Conservation (phyloP, 1,140 invertebrate species). For the Parapsyche elsis region DNA sequence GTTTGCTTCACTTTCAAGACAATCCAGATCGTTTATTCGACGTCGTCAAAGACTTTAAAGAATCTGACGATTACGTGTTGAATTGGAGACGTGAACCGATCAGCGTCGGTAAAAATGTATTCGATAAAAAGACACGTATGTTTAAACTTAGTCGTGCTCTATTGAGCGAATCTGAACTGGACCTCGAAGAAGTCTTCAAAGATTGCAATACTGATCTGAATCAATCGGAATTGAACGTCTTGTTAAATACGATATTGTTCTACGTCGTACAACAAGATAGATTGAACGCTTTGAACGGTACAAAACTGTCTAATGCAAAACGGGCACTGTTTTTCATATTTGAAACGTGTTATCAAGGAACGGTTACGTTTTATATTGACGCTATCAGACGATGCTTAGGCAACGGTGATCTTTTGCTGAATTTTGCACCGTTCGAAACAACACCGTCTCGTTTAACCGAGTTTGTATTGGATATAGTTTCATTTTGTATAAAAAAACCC, state of each 20-base stretch:
- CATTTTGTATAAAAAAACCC: constrained; percentile 59
- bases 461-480: constrained; percentile 64
- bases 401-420: constrained; percentile 68
- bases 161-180: constrained; percentile 58
- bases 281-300: constrained; percentile 58
- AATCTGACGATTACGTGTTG: constrained; percentile 62
- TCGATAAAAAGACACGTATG: constrained; percentile 49
- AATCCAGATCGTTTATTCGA: constrained; percentile 58
- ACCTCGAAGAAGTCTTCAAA: constrained; percentile 59
- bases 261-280: constrained; percentile 60
- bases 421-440: constrained; percentile 67
- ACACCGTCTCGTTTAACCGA: constrained; percentile 62
- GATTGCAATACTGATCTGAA: constrained; percentile 56
- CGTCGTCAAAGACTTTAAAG: constrained; percentile 62
- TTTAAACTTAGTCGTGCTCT: constrained; percentile 55
- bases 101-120: constrained; percentile 57
- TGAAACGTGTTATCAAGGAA: constrained; percentile 55
- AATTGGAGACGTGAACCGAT: constrained; percentile 60
- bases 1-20: constrained; percentile 64
- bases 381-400: constrained; percentile 59
- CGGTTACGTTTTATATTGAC: constrained; percentile 58
- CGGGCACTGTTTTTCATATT: constrained; percentile 29
- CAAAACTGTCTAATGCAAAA: constrained; percentile 41
- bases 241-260: constrained; percentile 63
- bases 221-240: constrained; percentile 62